A percentile compares a stretch with the other conserved stretches of the same genome.
Conservation (phyloP, 2,888 invertebrate species). For the Trimorus sp. region DNA sequence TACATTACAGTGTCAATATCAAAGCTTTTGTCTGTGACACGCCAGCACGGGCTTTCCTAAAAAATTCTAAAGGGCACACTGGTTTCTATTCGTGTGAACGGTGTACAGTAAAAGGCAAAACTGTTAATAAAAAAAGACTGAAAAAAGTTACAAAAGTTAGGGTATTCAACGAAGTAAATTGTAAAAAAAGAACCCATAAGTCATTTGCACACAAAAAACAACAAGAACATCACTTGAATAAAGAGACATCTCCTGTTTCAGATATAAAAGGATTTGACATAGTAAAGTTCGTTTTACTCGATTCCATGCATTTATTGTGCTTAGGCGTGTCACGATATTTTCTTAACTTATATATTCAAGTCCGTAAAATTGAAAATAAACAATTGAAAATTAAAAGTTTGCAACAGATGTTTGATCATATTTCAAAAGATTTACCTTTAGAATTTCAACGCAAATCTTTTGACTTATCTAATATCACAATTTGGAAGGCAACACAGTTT, state of each 20-base stretch:
- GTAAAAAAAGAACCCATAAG: slow-evolving; percentile 14
- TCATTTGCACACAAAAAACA: slow-evolving; percentile 38
- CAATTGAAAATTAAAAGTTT: slow-evolving; percentile 44
- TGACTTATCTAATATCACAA: slow-evolving; percentile 34
- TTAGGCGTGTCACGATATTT: slow-evolving; percentile 40
- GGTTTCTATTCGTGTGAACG: slow-evolving; percentile 46
- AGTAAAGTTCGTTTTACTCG: slow-evolving; percentile 37
- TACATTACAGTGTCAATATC: slow-evolving; percentile 37
- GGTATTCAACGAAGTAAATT: slow-evolving; percentile 43
- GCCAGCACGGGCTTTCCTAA: slow-evolving; percentile 58
- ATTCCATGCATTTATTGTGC: slow-evolving; percentile 57
- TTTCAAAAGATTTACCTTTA: slow-evolving; percentile 20
- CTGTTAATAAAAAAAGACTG: slow-evolving; percentile 7
- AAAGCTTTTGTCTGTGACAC: slow-evolving; percentile 45
- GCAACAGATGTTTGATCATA: not conserved
- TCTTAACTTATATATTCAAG: slow-evolving; percentile 23
- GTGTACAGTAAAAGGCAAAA: slow-evolving; percentile 28
- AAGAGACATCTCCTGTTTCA: slow-evolving; percentile 19
- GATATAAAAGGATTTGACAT: slow-evolving; percentile 24
- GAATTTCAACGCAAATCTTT: slow-evolving; percentile 67
- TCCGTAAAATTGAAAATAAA: slow-evolving; percentile 20
- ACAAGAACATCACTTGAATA: slow-evolving; percentile 44
- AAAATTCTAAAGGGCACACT: slow-evolving; percentile 34
- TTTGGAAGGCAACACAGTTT: slow-evolving; percentile 23
- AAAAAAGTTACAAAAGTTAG: slow-evolving; percentile 36